Base-by-base conservation (phyloP, 2,888 invertebrate genomes). In the Drosophila dives region DNA sequence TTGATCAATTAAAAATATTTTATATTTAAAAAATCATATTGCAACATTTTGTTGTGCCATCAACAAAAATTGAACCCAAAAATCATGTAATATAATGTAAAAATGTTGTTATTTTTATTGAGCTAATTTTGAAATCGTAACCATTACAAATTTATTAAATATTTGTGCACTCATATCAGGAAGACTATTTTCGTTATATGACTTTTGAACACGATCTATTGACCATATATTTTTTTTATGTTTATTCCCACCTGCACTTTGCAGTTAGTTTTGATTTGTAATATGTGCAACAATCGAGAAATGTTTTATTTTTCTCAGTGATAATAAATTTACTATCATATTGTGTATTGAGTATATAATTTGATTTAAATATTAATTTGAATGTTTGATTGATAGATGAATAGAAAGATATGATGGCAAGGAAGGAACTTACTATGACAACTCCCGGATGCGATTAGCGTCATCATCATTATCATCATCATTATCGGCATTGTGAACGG, bases 381-480 rank as follows among this genome's bases (percentile, higher is more conserved):
- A 64, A 72, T 54, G 63, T 29, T 50, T 3, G 33, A 53, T 53
- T 34, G 54, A 36, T 17, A 17, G 36, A 17, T 26, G 54, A 17
- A 48, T 48, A 23, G 45, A 51, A 53, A 55, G 36, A 63, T 32
- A 45, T 38, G 54, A 12, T 63, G 53, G 40, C 36, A 70, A 64
- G 23, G 45, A 23, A 17, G 64, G 64, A 75, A 89, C 84, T 85
- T 59, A 85, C 84, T 84, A 64, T 85, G 87, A 61, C 89, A 81
- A 75, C 81, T 84, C 81, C 89, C 84, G 75, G 72, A 56, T 67
- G 75, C 60, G 51, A 87, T 75, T 49, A 85, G 53, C 64, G 76
- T 68, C 71, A 84, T 61, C 55, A 75, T 70, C 60, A 71, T n/a
- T n/a, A n/a, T 77, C 66, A 81, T 77, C 55, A 67, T 74, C 60